A percentile compares a stretch with the other conserved stretches of the same genome.
These are phyloP conservation scores for Ceryle rudis DNA, from an alignment of 2,797 vertebrate species.

Conservation along the genomic window DNA sequence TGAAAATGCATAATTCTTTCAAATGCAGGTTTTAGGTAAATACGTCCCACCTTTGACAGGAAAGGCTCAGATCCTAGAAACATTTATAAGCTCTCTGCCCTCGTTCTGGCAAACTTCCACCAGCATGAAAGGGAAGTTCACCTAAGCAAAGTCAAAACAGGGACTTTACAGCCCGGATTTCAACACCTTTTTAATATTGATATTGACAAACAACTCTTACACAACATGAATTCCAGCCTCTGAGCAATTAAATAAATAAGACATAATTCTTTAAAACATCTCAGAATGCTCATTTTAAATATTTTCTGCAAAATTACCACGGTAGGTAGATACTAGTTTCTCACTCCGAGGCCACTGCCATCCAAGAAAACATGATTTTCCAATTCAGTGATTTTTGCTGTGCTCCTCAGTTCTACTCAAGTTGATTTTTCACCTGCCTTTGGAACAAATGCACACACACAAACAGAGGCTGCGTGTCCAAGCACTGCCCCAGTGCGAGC, in stretches of 20 bases:
- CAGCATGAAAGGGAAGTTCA: neutral
- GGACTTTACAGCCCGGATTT: neutral
- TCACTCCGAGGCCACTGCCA: neutral
- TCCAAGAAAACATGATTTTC: fast-evolving
- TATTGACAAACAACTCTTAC: neutral
- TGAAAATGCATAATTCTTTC: fast-evolving
- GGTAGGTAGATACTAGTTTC: neutral
- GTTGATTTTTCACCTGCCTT: constrained; percentile 14
- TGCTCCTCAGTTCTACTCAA: neutral
- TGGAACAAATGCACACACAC: neutral
- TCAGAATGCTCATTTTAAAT: neutral
- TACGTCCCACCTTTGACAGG: neutral
- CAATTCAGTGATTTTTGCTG: neutral
- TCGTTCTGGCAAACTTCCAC: neutral
- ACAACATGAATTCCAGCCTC: neutral
- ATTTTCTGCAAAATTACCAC: neutral
- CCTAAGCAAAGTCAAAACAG: neutral
- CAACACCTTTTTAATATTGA: neutral
- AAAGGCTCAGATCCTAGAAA: neutral
- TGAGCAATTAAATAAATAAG: neutral
- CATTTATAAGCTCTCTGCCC: neutral
- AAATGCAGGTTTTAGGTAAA: neutral
- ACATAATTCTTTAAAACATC: neutral
- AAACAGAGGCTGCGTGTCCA: neutral
- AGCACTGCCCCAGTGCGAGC: constrained; percentile 18